Evolutionary conservation across 2,888 invertebrate species (phyloP), one percentile per base, ranked within the genome.

Genomic region (Hydroisotoma schaefferi): DNA sequence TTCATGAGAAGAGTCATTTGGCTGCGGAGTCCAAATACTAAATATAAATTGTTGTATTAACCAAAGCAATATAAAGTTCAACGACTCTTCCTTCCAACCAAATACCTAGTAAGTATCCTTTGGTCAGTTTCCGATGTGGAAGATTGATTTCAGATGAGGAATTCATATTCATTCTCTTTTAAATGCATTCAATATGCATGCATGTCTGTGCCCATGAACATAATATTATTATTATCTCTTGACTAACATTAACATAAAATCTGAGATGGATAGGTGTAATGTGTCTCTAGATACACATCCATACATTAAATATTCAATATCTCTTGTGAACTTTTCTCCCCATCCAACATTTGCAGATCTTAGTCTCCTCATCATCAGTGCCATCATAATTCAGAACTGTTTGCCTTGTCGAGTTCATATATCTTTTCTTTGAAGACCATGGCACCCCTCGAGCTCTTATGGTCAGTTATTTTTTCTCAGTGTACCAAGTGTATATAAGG

Each of bases 81-180:
- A 61, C 67, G 63, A 67, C 67, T 66, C 56, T 37, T 38, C 43
- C 58, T 25, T 53, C 40, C n/a, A n/a, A n/a, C n/a, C n/a, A n/a
- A n/a, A n/a, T n/a, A n/a, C n/a, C n/a, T n/a, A n/a, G n/a, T n/a
- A 26, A 38, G 43, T 57, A 47, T 46, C 54, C 52, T 52, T 29
- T 52, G 56, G 61, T 59, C 59, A 55, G 55, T 59, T 60, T 44
- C 55, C 52, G 56, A 47, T 56, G 59, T 63, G 40, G 37, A 58
- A 59, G 59, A 65, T 61, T 65, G 59, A 57, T 59, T 62, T 62
- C 57, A 54, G 29, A 57, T 44, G 25, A 49, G 53, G 22, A 53
- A 53, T 53, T 53, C 53, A 53, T 53, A 40, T 53, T 53, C 53
- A 53, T 40, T 29, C 2, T 20, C 8, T 46, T 25, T 46, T 26